Conservation (phyloP, 1,140 invertebrate species). For the Vanessa tameamea region DNA sequence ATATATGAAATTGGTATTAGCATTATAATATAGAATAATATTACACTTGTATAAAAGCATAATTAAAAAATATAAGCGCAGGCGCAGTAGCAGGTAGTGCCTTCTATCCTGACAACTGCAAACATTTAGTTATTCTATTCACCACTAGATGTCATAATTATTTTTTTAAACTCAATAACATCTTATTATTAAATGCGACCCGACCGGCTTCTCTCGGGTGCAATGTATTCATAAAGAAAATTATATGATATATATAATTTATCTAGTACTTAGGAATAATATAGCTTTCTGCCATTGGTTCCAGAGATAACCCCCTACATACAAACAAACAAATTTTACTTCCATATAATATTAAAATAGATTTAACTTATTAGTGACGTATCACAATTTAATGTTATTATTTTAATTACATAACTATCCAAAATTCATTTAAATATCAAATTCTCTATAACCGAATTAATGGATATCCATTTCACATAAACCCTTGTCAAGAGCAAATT, state of each 20-base stretch:
- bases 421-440: conserved; percentile 7
- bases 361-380: too few species aligned
- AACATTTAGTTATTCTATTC: conserved; percentile 44
- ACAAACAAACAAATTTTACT: too few species aligned
- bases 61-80: conserved; percentile 17
- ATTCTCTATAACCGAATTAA: conserved; percentile 34
- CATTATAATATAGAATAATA: background rate
- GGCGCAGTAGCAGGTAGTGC: conserved; percentile 47
- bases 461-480: conserved; percentile 45
- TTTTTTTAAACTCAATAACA: too few species aligned
- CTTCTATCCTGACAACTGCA: conserved; percentile 44
- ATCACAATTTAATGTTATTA: background rate
- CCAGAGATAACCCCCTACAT: too few species aligned
- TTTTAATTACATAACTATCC: background rate
- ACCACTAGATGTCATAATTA: conserved; percentile 42
- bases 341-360: too few species aligned
- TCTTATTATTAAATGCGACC: too few species aligned
- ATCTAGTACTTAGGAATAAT: too few species aligned
- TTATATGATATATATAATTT: too few species aligned
- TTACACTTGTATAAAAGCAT: background rate
- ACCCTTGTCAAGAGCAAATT: conserved; percentile 55
- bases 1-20: background rate
- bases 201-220: too few species aligned
- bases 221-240: too few species aligned
- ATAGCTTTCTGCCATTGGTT: too few species aligned